Evolutionary conservation across 2,797 vertebrate species (phyloP).

Genomic region (Peromyscus aztecus): DNA sequence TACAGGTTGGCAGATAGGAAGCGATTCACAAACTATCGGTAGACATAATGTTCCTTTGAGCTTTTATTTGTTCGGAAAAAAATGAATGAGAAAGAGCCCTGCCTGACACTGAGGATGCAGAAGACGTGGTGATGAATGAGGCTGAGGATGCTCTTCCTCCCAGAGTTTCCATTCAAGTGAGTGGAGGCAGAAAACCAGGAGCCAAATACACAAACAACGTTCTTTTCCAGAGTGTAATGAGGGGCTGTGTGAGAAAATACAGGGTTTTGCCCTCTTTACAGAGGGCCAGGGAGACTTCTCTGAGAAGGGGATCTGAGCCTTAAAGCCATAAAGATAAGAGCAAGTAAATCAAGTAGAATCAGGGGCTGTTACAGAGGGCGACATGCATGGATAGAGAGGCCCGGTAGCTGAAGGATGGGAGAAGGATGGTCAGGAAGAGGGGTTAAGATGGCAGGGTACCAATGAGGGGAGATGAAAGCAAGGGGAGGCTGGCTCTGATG

Average conservation of each 20-base stretch:
- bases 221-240: background rate
- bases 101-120: background rate
- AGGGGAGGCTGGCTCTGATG: background rate
- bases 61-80: background rate
- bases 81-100: rapidly evolving
- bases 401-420: background rate
- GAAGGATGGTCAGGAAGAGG: background rate
- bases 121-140: rapidly evolving
- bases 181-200: background rate
- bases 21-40: background rate
- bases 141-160: too few species aligned
- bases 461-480: background rate
- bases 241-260: background rate
- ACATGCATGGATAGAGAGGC: background rate
- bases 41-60: background rate
- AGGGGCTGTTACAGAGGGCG: background rate
- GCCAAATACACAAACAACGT: background rate
- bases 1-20: background rate
- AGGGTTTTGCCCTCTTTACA: background rate
- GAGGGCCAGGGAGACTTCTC: background rate
- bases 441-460: background rate
- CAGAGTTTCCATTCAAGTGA: background rate
- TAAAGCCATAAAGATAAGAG: background rate
- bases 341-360: background rate
- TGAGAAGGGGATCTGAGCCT: background rate